phyloP scores from a whole-genome alignment of 2,113 vertebrate species.

The Heteronetta atricapilla region DNA sequence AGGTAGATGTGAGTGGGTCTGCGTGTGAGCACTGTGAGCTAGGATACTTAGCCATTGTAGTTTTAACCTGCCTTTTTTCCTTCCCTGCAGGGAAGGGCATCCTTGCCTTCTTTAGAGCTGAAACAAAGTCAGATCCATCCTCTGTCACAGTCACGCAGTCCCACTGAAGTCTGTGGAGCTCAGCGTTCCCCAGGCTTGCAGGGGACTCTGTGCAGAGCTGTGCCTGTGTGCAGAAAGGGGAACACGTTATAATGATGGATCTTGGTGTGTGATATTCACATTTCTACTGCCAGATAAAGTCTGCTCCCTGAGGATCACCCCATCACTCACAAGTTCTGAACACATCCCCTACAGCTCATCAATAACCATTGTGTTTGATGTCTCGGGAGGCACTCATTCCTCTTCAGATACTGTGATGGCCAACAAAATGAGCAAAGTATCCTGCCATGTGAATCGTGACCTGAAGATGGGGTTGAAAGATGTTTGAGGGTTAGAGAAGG shows the following conservation, averaged over 20 bases:
- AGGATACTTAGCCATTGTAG: background rate
- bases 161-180: background rate
- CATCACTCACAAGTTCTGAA: background rate
- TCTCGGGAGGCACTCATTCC: background rate
- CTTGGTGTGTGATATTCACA: background rate
- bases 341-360: background rate
- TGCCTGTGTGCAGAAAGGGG: background rate
- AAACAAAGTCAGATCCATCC: background rate
- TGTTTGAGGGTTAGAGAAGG: slow-evolving; percentile 54
- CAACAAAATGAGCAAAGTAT: background rate
- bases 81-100: background rate
- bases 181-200: background rate
- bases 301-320: background rate
- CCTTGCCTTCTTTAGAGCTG: background rate
- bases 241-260: background rate
- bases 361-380: background rate
- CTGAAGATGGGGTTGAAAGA: slow-evolving; percentile 57
- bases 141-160: background rate
- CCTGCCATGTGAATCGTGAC: background rate
- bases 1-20: background rate
- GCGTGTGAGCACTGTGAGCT: background rate
- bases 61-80: background rate
- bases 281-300: background rate
- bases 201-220: background rate
- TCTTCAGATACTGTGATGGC: background rate